phyloP scores from a whole-genome alignment of 2,797 vertebrate genomes.

The Cossypha dichroa region DNA sequence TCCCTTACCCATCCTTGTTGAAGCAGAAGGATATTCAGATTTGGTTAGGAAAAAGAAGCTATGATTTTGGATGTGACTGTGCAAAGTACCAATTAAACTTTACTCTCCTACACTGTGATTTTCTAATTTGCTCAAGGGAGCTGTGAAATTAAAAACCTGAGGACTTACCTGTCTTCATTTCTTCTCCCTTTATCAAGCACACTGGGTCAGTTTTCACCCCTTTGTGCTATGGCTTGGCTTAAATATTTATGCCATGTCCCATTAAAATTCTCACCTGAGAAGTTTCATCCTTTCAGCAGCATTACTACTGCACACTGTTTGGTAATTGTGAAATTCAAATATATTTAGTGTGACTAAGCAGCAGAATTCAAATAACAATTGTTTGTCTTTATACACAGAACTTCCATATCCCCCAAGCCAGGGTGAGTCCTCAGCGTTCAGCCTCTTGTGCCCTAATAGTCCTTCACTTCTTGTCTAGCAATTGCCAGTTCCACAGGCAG shows the following conservation, averaged over 20 bases:
- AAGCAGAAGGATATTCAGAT: background rate
- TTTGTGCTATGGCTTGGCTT: background rate
- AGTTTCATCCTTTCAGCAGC: background rate
- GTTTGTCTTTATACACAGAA: background rate
- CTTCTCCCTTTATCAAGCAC: background rate
- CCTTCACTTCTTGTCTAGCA: background rate
- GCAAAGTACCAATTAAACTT: background rate
- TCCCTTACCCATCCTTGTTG: background rate
- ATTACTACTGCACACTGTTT: background rate
- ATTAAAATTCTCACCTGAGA: background rate
- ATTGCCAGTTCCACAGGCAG: background rate
- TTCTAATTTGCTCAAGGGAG: background rate
- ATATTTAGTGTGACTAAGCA: background rate
- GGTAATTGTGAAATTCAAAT: background rate
- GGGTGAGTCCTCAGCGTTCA: background rate
- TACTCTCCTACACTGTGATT: background rate
- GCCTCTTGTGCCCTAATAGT: background rate
- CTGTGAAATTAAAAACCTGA: background rate
- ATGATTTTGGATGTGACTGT: background rate
- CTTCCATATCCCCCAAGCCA: background rate
- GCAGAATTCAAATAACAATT: background rate
- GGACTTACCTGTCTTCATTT: background rate
- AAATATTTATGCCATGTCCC: background rate
- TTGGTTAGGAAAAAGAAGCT: background rate
- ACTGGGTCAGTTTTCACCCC: background rate